These are phyloP conservation scores for Colossoma macropomum DNA, from an alignment of 2,113 vertebrate species.

Conservation along the genomic window DNA sequence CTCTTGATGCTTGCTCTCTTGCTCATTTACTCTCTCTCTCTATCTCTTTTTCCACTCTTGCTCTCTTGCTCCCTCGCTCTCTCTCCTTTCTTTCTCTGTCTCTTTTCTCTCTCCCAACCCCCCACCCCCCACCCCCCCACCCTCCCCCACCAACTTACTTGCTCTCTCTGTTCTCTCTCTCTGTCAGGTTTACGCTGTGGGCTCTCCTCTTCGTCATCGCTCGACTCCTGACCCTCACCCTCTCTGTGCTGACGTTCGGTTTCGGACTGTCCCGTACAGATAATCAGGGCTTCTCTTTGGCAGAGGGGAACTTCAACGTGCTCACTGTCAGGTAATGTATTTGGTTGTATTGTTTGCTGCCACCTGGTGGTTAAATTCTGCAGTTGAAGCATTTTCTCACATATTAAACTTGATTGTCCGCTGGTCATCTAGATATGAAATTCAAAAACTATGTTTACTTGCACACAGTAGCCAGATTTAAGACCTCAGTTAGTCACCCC, in stretches of 20 bases:
- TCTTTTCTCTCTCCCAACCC: no score
- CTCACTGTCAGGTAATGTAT: conserved; percentile 78
- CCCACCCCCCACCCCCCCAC: no score
- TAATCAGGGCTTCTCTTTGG: conserved; percentile 80
- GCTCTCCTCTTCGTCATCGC: conserved; percentile 84
- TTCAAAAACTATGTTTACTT: no score
- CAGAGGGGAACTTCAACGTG: conserved; percentile 82
- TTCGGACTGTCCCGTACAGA: conserved; percentile 83
- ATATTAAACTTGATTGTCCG: no score
- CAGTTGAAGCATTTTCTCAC: no score
- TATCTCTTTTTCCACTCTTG: neutral
- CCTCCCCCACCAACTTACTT: neutral
- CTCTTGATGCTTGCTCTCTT: no score
- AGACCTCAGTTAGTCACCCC: no score
- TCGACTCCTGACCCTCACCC: conserved; percentile 83
- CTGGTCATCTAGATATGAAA: no score
- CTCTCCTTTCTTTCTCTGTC: no score
- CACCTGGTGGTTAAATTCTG: neutral
- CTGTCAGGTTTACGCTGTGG: conserved; percentile 83
- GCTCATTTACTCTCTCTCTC: no score
- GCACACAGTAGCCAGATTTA: no score
- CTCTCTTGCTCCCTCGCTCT: neutral
- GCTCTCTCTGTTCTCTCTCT: neutral
- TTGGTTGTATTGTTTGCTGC: neutral
- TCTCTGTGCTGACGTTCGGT: conserved; percentile 85